Evolutionary conservation across 2,113 vertebrate species (phyloP), one percentile per base, ranked within the genome.

Genomic region (Sminthopsis crassicaudata): DNA sequence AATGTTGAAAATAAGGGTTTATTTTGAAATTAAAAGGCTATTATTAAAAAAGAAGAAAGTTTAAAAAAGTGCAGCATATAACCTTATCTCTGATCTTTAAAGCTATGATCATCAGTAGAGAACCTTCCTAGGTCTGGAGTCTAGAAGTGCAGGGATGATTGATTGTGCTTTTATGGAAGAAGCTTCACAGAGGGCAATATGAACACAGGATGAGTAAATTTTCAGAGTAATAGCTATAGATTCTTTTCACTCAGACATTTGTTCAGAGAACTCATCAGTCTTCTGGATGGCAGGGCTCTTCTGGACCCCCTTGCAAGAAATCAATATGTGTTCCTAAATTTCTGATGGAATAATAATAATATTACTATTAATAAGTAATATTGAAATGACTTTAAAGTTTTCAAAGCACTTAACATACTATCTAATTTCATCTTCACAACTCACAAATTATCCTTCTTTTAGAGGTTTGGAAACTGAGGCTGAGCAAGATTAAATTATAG

Each of bases 261-360:
- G 92, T 92, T 57, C 67, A 91, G 91, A 89, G 93, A 95, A 90
- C 2, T 60, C 94, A 97, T 94, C 92, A 60, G 95, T 2, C 60
- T 91, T 89, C 14, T 54, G 36, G 92, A 95, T 23, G 26, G 93
- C 92, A 95, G 88, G 94, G 60, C 23, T 46, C 76, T 92, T 6
- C 3, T 89, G 55, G 67, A 92, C 89, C 90, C 48, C 42, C 90
- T 92, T 30, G 91, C 52, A 90, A 46, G 89, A 95, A 96, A 55
- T 52, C 60, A 51, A 50, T 12, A 30, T 53, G 19, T 11, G 55
- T 84, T 93, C 27, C 67, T 84, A 90, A 50, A 93, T 94, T 96
- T 94, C 26, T 10, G 92, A 93, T 19, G 42, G 67, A 84, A 84
- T 42, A 23, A 84, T 22, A n/a, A 42, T 42, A 67, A 60, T 51